Evolutionary conservation across 2,113 vertebrate genomes (phyloP).

Genomic region (Hipposideros armiger): DNA sequence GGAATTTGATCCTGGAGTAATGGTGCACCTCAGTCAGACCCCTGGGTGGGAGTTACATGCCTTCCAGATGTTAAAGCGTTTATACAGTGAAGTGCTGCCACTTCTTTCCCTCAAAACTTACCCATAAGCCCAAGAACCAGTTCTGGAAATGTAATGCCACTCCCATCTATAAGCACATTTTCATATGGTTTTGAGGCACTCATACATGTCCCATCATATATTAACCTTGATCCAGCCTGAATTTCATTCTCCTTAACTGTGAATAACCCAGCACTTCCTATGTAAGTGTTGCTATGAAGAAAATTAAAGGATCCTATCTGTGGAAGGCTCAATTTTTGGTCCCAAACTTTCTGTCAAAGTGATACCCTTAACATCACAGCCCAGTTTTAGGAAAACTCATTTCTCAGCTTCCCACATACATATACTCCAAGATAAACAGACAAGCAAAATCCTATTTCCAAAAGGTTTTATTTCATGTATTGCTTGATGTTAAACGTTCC

Average conservation of each 20-base stretch:
- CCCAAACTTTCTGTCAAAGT: not conserved
- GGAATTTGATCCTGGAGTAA: not conserved
- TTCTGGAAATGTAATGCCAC: not conserved
- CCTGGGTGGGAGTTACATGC: not conserved
- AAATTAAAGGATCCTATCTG: not conserved
- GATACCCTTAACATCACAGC: not conserved
- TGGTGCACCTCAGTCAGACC: too few relatives aligned
- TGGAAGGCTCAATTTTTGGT: not conserved
- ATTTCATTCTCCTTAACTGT: not conserved
- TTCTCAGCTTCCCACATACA: not conserved
- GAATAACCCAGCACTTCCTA: not conserved
- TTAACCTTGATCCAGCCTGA: not conserved
- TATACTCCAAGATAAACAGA: not conserved
- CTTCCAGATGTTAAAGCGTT: not conserved
- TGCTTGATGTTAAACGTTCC: not conserved
- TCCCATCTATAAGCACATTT: not conserved
- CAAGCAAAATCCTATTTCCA: not conserved
- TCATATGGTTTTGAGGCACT: not conserved
- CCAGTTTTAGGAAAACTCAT: not conserved
- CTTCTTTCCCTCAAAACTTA: not conserved
- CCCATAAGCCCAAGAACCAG: not conserved
- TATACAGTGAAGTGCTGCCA: not conserved
- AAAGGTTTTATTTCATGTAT: constrained; percentile 35
- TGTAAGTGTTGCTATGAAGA: not conserved
- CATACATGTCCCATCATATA: not conserved